A percentile compares a stretch with the other conserved stretches of the same genome.
These are phyloP conservation scores for Prinia subflava DNA, from an alignment of 2,113 vertebrate species.

Conservation along the genomic window DNA sequence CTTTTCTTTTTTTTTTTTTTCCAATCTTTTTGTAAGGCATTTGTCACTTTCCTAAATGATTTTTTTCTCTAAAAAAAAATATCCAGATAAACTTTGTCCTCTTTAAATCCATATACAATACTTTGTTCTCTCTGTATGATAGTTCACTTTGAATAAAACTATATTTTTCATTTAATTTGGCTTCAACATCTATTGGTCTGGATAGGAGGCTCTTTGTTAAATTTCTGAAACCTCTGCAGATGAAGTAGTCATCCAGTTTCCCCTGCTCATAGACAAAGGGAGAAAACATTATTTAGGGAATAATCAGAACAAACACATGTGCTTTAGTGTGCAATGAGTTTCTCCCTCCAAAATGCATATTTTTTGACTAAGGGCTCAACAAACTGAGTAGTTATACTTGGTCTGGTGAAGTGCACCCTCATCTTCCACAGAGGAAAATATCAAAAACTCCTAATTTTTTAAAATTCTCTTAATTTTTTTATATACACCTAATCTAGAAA, in stretches of 20 bases:
- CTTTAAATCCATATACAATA: background rate
- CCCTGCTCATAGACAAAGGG: accelerated
- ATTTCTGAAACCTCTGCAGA: background rate
- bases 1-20: background rate
- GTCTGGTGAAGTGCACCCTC: background rate
- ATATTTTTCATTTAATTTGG: background rate
- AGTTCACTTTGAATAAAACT: background rate
- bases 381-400: background rate
- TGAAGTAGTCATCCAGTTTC: background rate
- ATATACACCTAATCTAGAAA: background rate
- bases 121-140: background rate
- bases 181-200: background rate
- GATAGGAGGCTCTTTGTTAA: background rate
- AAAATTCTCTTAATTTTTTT: background rate
- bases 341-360: background rate
- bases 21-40: background rate
- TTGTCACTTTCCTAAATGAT: background rate
- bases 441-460: background rate
- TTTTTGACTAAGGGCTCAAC: background rate
- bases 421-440: background rate
- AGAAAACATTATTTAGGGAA: background rate
- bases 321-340: background rate
- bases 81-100: background rate
- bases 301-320: accelerated
- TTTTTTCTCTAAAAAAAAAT: background rate